Conservation (phyloP, 1,140 invertebrate genomes). For the Philotrypesis tridentata region DNA sequence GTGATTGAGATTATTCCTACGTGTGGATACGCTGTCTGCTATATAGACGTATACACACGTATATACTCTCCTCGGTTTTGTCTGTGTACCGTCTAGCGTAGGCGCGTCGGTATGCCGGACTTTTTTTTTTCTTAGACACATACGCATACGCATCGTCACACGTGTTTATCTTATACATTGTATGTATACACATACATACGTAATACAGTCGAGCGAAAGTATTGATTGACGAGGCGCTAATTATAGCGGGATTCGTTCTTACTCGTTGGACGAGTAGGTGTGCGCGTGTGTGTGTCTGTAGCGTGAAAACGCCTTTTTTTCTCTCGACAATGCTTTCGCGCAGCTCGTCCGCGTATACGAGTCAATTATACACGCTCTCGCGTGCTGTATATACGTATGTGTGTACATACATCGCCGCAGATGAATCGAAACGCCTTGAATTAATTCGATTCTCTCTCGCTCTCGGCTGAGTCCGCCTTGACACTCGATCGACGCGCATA, state of each 20-base stretch:
- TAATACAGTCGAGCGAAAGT: neutral
- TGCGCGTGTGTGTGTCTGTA: too few relatives aligned
- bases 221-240: too few relatives aligned
- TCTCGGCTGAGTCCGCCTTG: conserved; percentile 41
- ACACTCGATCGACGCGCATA: conserved; percentile 21
- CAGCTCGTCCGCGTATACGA: too few relatives aligned
- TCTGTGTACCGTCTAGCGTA: neutral
- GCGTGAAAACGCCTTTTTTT: neutral
- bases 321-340: neutral
- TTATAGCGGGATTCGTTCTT: too few relatives aligned
- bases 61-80: too few relatives aligned
- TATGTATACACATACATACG: neutral
- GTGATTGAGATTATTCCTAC: conserved; percentile 30
- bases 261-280: too few relatives aligned
- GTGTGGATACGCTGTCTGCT: neutral
- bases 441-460: conserved; percentile 35
- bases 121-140: neutral
- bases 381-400: too few relatives aligned
- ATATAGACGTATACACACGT: too few relatives aligned
- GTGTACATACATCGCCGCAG: neutral
- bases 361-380: too few relatives aligned
- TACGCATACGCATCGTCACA: too few relatives aligned
- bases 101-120: neutral
- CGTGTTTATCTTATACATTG: too few relatives aligned
- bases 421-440: conserved; percentile 26